These are phyloP conservation scores for Patiria pectinifera DNA, from an alignment of 53 echinoderm and acorn worm genomes.

Conservation along the genomic window DNA sequence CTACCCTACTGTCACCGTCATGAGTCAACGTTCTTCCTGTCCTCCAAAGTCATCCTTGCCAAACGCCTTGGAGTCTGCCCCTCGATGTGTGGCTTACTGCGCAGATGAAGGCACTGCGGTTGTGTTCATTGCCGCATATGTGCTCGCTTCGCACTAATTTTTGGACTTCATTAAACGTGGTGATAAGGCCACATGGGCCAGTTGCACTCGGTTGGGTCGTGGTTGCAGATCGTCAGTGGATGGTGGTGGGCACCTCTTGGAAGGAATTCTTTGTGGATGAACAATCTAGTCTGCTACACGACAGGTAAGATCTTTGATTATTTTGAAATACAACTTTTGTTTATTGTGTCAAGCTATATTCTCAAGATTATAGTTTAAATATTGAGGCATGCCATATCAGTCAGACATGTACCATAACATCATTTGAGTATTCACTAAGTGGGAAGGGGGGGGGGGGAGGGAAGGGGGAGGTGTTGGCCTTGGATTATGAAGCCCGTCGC, in stretches of 20 bases:
- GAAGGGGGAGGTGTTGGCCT: too few relatives aligned
- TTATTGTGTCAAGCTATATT: too few relatives aligned
- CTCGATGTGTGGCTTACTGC: neutral
- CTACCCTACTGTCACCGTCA: neutral
- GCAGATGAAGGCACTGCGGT: neutral
- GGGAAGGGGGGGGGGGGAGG: too few relatives aligned
- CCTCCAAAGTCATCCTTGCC: neutral
- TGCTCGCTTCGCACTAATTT: neutral
- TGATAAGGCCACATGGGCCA: neutral
- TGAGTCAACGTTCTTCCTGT: neutral
- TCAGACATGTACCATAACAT: too few relatives aligned
- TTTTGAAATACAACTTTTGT: too few relatives aligned
- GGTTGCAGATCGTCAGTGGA: neutral
- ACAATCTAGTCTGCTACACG: too few relatives aligned
- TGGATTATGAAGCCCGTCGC: too few relatives aligned
- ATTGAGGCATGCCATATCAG: too few relatives aligned
- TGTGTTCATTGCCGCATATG: neutral
- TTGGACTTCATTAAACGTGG: neutral
- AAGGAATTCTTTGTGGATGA: neutral
- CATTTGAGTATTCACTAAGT: too few relatives aligned
- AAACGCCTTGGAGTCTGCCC: neutral
- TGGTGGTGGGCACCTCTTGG: neutral
- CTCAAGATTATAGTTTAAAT: too few relatives aligned
- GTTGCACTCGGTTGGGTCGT: neutral
- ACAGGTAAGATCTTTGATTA: too few relatives aligned